Percentiles rank a stretch among this genome's conserved stretches.
Conservation (phyloP, 2,797 vertebrate genomes). For the Sebastes cheni region DNA sequence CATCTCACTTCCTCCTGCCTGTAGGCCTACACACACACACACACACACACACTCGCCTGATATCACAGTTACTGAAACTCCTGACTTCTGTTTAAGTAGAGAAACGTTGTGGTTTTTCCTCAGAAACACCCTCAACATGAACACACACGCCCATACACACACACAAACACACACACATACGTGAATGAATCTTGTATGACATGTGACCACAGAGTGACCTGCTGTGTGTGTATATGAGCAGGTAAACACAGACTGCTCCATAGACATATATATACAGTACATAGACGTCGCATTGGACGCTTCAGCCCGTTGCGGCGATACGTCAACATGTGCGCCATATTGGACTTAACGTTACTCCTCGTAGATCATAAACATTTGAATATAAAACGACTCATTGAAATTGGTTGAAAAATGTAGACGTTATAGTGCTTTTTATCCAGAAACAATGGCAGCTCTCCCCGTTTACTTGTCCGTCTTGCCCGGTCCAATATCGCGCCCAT, state of each 20-base stretch:
- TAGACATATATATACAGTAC: too few species aligned
- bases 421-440: too few species aligned
- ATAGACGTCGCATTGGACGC: too few species aligned
- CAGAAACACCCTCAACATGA: background rate
- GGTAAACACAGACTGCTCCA: background rate
- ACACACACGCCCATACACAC: background rate
- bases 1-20: conserved; percentile 36
- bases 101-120: conserved; percentile 26
- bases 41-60: background rate
- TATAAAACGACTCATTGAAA: too few species aligned
- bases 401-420: too few species aligned
- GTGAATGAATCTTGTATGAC: background rate
- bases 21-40: background rate
- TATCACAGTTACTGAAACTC: background rate
- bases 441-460: too few species aligned
- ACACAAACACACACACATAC: background rate
- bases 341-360: too few species aligned
- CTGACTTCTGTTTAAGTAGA: conserved; percentile 24
- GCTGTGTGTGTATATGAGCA: background rate
- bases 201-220: background rate
- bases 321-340: too few species aligned
- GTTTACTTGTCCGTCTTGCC: too few species aligned
- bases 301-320: too few species aligned
- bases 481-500: too few species aligned
- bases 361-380: too few species aligned